Evolutionary conservation across 2,888 invertebrate species (phyloP).

Genomic region (Byasa hedistus): DNA sequence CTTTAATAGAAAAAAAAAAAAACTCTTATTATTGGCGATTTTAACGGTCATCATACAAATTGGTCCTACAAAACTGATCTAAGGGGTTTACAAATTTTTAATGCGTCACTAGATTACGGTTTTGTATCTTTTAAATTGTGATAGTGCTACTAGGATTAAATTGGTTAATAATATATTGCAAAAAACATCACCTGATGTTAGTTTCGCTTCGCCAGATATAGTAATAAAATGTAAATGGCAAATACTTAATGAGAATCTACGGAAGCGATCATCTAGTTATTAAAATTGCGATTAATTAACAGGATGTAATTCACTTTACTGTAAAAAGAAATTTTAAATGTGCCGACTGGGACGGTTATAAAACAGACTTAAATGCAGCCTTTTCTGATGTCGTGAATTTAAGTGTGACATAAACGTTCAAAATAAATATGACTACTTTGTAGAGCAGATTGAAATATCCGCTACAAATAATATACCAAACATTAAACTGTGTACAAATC

Average conservation of each 20-base stretch:
- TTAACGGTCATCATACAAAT: too few species aligned
- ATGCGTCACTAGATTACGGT: conserved; percentile 14
- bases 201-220: conserved; percentile 25
- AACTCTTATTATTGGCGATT: conserved; percentile 29
- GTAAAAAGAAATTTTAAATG: conserved; percentile 11
- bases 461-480: background rate
- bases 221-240: conserved; percentile 27
- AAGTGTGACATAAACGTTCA: background rate
- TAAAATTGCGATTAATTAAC: conserved; percentile 3
- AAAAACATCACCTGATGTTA: conserved; percentile 29
- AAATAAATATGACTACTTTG: background rate
- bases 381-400: background rate
- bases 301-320: too few species aligned
- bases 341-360: conserved; percentile 16
- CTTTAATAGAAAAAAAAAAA: conserved; percentile 31
- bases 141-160: conserved; percentile 21
- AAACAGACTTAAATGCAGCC: background rate
- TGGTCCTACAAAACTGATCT: conserved; percentile 29
- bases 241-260: conserved; percentile 28
- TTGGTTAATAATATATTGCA: conserved; percentile 22
- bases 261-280: conserved; percentile 30
- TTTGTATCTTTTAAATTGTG: conserved; percentile 20
- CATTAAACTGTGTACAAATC: background rate
- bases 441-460: background rate
- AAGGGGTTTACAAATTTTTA: conserved; percentile 28